Conservation (phyloP, 2,888 invertebrate genomes). For the Sarcophaga caerulescens region DNA sequence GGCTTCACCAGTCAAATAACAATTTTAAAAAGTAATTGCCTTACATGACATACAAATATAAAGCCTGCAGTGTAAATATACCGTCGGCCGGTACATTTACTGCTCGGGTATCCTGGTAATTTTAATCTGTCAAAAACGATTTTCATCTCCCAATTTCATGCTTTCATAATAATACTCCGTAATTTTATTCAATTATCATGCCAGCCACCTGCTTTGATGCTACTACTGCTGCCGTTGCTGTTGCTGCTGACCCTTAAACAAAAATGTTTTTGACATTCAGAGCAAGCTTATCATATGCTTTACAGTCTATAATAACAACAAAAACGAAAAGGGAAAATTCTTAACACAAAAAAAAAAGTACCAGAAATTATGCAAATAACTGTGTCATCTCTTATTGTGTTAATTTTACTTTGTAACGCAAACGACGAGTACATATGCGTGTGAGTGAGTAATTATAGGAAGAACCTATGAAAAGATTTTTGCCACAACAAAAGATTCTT, state of each 20-base stretch:
- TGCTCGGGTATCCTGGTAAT: neutral
- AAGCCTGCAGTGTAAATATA: neutral
- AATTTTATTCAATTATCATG: neutral
- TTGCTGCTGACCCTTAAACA: neutral
- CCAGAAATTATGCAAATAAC: neutral
- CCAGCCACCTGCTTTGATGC: neutral
- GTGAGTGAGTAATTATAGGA: neutral
- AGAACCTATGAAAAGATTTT: neutral
- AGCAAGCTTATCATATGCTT: neutral
- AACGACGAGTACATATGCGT: neutral
- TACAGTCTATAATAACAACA: too few relatives aligned
- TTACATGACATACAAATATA: neutral
- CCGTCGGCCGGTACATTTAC: too few relatives aligned
- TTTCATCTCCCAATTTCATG: neutral
- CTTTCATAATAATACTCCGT: too few relatives aligned
- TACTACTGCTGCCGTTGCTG: too few relatives aligned
- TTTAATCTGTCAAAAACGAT: neutral
- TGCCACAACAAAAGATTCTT: neutral
- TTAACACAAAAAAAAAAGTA: too few relatives aligned
- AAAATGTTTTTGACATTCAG: neutral
- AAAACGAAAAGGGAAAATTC: too few relatives aligned
- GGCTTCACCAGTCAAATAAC: neutral
- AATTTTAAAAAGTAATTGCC: neutral
- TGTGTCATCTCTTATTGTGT: neutral
- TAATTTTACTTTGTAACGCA: neutral